Evolutionary conservation across 2,113 vertebrate genomes (phyloP), one percentile per base, ranked within the genome.

Genomic region (Labrus mixtus): DNA sequence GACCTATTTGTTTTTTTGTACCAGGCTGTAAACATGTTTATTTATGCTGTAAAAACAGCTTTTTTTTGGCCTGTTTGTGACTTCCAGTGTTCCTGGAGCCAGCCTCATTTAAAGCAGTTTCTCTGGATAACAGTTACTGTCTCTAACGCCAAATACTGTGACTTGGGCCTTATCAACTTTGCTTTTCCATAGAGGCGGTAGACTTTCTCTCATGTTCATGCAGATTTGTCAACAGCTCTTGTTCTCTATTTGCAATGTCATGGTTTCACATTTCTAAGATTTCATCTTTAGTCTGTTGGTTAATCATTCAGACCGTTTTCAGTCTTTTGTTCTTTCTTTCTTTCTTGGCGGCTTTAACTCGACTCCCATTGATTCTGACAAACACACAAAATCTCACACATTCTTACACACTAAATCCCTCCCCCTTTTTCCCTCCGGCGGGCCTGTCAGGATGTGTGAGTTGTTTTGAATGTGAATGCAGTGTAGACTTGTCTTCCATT

Each of bases 381-480:
- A 43, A 33, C 68, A 56, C 23, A 57, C 36, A 19, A 37, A 55
- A 15, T 13, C 58, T 19, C 20, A 36, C 33, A 43, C 15, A 41
- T 60, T 64, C 11, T 12, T 59, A 33, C 29, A 51, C 64, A 54
- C 23, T 37, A 10, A n/a, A n/a, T 45, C 43, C 43, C 17, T 25
- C 17, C 20, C 58, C 29, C 65, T 36, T 10, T 37, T 37, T 55
- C 39, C 55, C 25, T 50, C 56, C 56, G 77, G 68, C 48, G 17
- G 62, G 46, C 51, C 74, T 12, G 20, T 68, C 78, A 73, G 67
- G 66, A 75, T 1, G 67, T 51, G 76, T 79, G 70, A 76, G 66
- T 77, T 78, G 82, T 85, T 89, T 72, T 69, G 73, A 85, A 84
- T 84, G 67, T 41, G 50, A 84, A 83, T 82, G 76, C 58, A 54